phyloP scores from a whole-genome alignment of 1,140 invertebrate genomes.

The Tetranychus cinnabarinus region DNA sequence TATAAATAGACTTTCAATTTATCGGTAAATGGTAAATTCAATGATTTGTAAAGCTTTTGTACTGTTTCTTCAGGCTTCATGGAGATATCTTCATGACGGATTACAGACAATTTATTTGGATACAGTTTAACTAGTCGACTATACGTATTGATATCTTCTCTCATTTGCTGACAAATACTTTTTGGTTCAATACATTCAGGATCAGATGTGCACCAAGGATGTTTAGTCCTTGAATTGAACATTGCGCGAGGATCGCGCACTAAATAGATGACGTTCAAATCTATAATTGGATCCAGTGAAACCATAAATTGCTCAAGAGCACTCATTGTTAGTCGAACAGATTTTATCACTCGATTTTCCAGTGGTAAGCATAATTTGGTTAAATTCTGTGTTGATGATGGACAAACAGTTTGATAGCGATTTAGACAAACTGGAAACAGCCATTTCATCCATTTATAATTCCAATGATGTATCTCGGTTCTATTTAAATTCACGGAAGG shows the following conservation, averaged over 20 bases:
- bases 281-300: neutral
- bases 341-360: neutral
- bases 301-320: neutral
- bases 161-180: neutral
- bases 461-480: no score
- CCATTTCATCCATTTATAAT: no score
- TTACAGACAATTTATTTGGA: neutral
- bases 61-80: neutral
- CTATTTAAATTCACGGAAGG: no score
- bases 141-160: neutral
- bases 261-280: conserved; percentile 34
- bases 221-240: conserved; percentile 54
- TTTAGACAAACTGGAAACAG: no score
- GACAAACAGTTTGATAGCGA: no score
- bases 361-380: neutral
- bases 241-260: conserved; percentile 62
- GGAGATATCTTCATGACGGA: neutral
- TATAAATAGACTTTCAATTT: neutral
- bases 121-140: neutral
- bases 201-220: conserved; percentile 44
- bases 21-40: neutral
- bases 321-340: neutral
- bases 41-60: neutral
- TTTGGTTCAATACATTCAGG: conserved; percentile 22
- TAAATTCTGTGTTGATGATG: neutral